phyloP scores from a whole-genome alignment of 2,797 vertebrate species.

The Xerus rutilus region DNA sequence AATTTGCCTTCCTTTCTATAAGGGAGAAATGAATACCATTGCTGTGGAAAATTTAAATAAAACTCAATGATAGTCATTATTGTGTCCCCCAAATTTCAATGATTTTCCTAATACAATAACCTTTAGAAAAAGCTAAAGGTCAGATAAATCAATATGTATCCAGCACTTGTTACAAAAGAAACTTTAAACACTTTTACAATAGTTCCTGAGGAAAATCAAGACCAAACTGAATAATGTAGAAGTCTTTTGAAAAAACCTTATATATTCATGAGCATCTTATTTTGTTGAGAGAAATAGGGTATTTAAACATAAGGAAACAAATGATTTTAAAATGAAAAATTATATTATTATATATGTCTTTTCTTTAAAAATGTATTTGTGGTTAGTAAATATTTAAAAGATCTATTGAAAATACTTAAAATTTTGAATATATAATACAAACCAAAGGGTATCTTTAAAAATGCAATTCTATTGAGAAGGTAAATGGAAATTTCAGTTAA shows the following conservation, averaged over 20 bases:
- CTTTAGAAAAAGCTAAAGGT: background rate
- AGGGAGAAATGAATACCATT: background rate
- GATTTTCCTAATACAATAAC: background rate
- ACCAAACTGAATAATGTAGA: background rate
- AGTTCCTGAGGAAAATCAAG: background rate
- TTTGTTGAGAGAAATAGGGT: background rate
- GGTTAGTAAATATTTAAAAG: background rate
- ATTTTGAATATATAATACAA: background rate
- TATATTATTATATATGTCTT: background rate
- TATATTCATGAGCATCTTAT: background rate
- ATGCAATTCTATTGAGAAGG: background rate
- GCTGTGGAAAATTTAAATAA: background rate
- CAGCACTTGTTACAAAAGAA: background rate
- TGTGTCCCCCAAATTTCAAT: background rate
- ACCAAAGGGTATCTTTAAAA: background rate
- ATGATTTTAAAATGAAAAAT: background rate
- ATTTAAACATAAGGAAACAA: background rate
- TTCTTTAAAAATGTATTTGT: background rate
- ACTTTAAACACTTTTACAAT: background rate
- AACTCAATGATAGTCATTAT: background rate
- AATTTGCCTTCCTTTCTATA: background rate
- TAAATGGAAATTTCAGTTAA: background rate
- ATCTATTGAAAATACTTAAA: background rate
- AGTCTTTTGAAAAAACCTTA: background rate
- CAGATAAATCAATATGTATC: background rate